Conservation (phyloP, 1,140 invertebrate genomes). For the Formica exsecta region DNA sequence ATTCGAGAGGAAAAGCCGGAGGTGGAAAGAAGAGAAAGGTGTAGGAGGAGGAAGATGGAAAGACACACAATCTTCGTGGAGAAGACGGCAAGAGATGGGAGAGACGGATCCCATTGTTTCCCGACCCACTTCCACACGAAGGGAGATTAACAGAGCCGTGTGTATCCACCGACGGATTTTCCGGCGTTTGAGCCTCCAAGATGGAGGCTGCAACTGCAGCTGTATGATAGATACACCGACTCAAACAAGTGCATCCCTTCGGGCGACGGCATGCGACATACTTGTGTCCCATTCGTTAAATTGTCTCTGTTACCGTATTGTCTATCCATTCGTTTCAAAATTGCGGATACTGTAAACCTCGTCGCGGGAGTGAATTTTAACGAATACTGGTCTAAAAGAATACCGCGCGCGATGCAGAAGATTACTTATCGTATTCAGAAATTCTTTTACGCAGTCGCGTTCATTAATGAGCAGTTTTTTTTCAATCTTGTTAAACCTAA, state of each 20-base stretch:
- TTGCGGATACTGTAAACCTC: conserved; percentile 11
- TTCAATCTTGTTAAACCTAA: background rate
- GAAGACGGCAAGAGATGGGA: conserved; percentile 54
- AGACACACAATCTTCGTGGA: conserved; percentile 7
- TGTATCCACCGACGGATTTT: conserved; percentile 71
- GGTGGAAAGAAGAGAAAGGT: conserved; percentile 43
- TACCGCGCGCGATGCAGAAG: background rate
- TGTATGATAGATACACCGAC: conserved; percentile 20
- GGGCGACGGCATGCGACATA: background rate
- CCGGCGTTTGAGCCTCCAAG: conserved; percentile 64
- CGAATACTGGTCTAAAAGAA: background rate
- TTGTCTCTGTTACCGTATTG: conserved; percentile 29
- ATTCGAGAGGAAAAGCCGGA: conserved; percentile 56
- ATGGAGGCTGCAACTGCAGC: conserved; percentile 37
- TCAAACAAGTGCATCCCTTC: conserved; percentile 28
- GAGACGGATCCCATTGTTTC: conserved; percentile 75
- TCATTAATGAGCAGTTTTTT: background rate
- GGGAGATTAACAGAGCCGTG: conserved; percentile 74
- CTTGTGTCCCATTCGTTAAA: conserved; percentile 20
- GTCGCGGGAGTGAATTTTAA: background rate
- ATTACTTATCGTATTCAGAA: background rate
- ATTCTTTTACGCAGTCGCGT: background rate
- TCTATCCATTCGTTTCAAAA: background rate
- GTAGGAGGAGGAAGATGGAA: conserved; percentile 52
- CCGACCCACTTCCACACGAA: conserved; percentile 77